These are phyloP conservation scores for Pteropus rufus DNA, from an alignment of 2,797 vertebrate genomes.

Conservation along the genomic window DNA sequence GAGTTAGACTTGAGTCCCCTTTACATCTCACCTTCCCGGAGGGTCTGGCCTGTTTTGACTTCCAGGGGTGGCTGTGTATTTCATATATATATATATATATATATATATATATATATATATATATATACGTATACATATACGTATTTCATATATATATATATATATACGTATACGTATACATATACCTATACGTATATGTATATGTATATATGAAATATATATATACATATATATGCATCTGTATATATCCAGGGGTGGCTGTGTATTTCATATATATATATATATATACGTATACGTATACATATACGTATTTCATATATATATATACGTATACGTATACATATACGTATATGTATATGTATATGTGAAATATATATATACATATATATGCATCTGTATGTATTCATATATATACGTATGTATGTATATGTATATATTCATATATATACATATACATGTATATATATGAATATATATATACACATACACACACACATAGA, in stretches of 20 bases:
- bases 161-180: background rate
- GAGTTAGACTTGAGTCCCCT: background rate
- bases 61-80: background rate
- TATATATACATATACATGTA: too few relatives aligned
- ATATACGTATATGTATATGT: background rate
- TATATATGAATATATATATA: background rate
- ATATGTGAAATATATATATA: background rate
- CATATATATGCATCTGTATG: too few relatives aligned
- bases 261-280: background rate
- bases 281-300: background rate
- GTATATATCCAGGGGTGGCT: background rate
- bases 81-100: background rate
- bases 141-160: background rate
- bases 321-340: fast-evolving
- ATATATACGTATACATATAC: background rate
- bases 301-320: background rate
- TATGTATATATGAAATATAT: background rate
- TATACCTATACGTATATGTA: background rate
- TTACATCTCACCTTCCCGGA: background rate
- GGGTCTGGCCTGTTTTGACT: background rate
- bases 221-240: too few relatives aligned
- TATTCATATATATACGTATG: too few relatives aligned
- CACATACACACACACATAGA: too few relatives aligned
- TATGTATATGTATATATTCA: too few relatives aligned
- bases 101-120: background rate